These are phyloP conservation scores for Sepiola atlantica DNA, from an alignment of 2,888 invertebrate genomes.

Conservation along the genomic window DNA sequence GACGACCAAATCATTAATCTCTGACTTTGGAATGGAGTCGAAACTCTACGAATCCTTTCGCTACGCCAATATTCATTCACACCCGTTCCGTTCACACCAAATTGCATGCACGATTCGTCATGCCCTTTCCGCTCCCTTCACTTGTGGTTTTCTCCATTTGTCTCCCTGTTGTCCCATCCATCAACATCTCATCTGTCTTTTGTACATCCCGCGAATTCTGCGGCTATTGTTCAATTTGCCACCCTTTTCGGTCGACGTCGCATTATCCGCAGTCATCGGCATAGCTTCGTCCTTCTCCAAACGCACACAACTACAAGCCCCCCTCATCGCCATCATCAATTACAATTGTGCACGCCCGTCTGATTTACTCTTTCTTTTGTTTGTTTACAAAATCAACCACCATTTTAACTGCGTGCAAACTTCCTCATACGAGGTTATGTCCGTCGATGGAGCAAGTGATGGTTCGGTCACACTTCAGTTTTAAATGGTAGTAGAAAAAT, in stretches of 20 bases:
- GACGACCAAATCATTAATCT: not conserved
- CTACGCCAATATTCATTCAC: not conserved
- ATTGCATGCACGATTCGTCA: not conserved
- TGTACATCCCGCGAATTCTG: not conserved
- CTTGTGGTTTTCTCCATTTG: not conserved
- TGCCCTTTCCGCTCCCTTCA: too few species aligned
- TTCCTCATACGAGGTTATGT: too few species aligned
- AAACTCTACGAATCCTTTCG: not conserved
- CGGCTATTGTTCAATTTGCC: constrained; percentile 32
- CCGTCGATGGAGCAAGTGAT: too few species aligned
- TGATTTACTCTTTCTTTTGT: not conserved
- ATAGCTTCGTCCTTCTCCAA: not conserved
- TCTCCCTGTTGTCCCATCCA: not conserved
- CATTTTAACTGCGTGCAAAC: too few species aligned
- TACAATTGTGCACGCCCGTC: not conserved
- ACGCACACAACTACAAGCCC: too few species aligned
- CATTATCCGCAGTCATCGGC: not conserved
- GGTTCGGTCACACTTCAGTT: too few species aligned
- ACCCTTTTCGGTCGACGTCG: not conserved
- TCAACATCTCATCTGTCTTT: constrained; percentile 19
- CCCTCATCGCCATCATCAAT: too few species aligned
- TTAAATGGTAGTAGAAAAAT: too few species aligned
- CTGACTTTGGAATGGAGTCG: not conserved
- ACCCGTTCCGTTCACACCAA: not conserved
- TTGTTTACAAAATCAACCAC: not conserved